Evolutionary conservation across 2,113 vertebrate species (phyloP).

Genomic region (Riparia riparia): DNA sequence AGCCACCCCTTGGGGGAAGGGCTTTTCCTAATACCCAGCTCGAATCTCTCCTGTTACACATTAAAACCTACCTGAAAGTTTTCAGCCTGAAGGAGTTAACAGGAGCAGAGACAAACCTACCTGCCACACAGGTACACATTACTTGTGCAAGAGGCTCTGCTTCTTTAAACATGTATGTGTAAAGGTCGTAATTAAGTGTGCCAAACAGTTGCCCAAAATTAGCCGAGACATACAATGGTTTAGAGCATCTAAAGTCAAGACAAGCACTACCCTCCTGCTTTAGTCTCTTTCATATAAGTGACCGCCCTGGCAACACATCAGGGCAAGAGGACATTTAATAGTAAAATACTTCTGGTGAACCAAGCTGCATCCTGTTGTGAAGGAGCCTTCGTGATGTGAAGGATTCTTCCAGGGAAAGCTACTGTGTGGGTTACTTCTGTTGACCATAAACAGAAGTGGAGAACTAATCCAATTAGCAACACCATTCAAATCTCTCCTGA

Average conservation of each 20-base stretch:
- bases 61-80: neutral
- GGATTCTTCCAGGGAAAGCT: neutral
- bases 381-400: neutral
- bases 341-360: neutral
- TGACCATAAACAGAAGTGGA: neutral
- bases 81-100: neutral
- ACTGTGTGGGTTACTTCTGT: accelerated
- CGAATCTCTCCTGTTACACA: neutral
- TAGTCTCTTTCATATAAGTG: accelerated
- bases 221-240: accelerated
- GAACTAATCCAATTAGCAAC: neutral
- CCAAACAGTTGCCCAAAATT: neutral
- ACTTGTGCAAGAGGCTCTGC: too few relatives aligned
- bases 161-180: accelerated
- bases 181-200: accelerated
- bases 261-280: neutral
- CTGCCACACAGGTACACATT: accelerated
- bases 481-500: neutral
- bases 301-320: accelerated
- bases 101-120: neutral
- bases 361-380: neutral
- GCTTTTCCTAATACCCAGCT: neutral
- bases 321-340: neutral
- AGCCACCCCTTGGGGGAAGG: neutral
- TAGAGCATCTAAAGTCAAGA: neutral